phyloP scores from a whole-genome alignment of 2,113 vertebrate genomes.

The Psammodynastes pulverulentus region DNA sequence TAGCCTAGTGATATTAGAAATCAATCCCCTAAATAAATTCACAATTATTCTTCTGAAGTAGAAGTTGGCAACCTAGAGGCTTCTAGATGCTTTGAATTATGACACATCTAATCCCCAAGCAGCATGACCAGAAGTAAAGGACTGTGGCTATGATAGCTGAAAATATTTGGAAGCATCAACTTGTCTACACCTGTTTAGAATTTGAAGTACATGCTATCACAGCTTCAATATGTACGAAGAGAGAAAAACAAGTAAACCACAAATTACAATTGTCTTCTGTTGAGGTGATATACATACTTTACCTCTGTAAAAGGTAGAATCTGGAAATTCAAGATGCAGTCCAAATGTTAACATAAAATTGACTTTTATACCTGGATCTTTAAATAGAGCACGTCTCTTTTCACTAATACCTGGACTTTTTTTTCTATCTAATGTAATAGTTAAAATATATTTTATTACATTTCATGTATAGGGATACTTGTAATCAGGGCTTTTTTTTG shows the following conservation, averaged over 20 bases:
- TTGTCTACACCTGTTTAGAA: neutral
- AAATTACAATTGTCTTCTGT: neutral
- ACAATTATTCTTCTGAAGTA: constrained; percentile 15
- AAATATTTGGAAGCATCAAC: neutral
- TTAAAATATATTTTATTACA: neutral
- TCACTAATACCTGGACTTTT: neutral
- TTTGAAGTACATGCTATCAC: neutral
- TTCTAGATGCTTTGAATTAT: neutral
- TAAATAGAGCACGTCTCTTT: neutral
- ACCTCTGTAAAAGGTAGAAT: neutral
- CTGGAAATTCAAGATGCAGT: neutral
- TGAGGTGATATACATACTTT: neutral
- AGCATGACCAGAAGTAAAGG: neutral
- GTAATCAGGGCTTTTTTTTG: too few relatives aligned
- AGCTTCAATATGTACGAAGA: neutral
- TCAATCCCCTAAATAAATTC: constrained; percentile 15
- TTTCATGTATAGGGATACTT: neutral
- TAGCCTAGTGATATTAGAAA: neutral
- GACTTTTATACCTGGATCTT: neutral
- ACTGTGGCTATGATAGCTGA: neutral
- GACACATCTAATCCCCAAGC: neutral
- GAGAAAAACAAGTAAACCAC: neutral
- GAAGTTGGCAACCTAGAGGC: neutral
- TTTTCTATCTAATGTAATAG: neutral
- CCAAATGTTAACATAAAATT: neutral